Evolutionary conservation across 2,113 vertebrate genomes (phyloP).

Genomic region (Pristiophorus japonicus): DNA sequence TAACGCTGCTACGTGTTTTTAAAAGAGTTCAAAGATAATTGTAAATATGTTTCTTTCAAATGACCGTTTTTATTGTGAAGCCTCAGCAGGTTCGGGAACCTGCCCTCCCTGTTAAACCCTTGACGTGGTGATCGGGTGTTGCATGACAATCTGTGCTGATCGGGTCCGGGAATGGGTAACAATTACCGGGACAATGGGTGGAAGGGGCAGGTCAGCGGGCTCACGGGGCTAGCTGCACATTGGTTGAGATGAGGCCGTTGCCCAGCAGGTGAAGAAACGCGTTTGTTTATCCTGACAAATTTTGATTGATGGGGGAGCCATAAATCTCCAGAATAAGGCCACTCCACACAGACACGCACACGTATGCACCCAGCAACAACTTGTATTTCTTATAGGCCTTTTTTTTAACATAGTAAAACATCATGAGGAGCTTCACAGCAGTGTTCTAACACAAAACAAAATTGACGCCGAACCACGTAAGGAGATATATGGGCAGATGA

Average conservation of each 20-base stretch:
- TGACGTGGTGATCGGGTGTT: neutral
- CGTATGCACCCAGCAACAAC: neutral
- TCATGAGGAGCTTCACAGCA: no score
- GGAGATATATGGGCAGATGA: no score
- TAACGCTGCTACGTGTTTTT: neutral
- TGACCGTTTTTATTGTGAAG: neutral
- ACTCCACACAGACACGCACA: neutral
- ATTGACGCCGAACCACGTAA: no score
- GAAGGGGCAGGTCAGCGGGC: neutral
- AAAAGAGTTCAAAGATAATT: no score
- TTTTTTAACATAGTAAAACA: no score
- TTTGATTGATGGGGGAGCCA: constrained; percentile 43
- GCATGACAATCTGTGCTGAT: no score
- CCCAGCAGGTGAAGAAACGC: neutral
- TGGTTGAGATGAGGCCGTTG: neutral
- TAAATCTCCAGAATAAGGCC: constrained; percentile 40
- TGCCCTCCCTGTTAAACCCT: neutral
- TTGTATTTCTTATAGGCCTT: no score
- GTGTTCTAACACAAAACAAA: no score
- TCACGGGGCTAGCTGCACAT: neutral
- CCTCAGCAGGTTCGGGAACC: neutral
- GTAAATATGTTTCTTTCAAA: neutral
- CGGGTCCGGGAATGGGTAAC: no score
- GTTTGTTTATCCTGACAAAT: constrained; percentile 46
- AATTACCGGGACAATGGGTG: neutral